Base-by-base conservation (phyloP, 2,888 invertebrate genomes). In the Andrena minutula region DNA sequence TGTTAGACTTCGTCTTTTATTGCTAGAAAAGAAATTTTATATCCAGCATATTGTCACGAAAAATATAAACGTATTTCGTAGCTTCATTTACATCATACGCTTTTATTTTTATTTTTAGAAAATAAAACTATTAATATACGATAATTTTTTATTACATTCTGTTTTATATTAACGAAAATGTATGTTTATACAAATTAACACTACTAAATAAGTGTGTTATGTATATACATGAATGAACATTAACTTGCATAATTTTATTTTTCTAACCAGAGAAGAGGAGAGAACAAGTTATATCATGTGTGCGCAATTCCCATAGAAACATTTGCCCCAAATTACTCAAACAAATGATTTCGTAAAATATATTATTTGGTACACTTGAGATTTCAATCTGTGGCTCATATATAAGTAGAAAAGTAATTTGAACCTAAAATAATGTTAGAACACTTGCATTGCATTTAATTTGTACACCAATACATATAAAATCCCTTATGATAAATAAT, bases 1-100 rank as follows among this genome's bases (percentile, higher is more conserved):
- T 41, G 76, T 90, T 89, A 91, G 60, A 92, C 90, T 78, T 91
- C 90, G 90, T 91, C 90, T 89, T 92, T 93, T 83, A 91, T 85
- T 89, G 91, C 92, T 91, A 90, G 84, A 77, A 81, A 78, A 76
- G 82, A 85, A 88, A 88, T 87, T 2, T 72, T 35, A 56, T 30
- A 20, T 72, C 51, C 66, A 60, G 12, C 65, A 61, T 56, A 35
- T 49, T 65, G 35, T 65, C 60, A 28, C 20, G 28, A 65, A 74
- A 47, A 35, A 41, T 49, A 28, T 63, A 75, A n/a, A 75, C 68
- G 51, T 51, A 70, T 75, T 23, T 32, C 41, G 26, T 26, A 12
- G 10, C 2, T 4, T 30, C 23, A 16, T 41, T 16, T 41, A 41
- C 16, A 41, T 41, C 41, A 16, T 5, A 41, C 41, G 51, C n/a